These are phyloP conservation scores for Aselliscus stoliczkanus DNA, from an alignment of 2,797 vertebrate species.

Conservation along the genomic window DNA sequence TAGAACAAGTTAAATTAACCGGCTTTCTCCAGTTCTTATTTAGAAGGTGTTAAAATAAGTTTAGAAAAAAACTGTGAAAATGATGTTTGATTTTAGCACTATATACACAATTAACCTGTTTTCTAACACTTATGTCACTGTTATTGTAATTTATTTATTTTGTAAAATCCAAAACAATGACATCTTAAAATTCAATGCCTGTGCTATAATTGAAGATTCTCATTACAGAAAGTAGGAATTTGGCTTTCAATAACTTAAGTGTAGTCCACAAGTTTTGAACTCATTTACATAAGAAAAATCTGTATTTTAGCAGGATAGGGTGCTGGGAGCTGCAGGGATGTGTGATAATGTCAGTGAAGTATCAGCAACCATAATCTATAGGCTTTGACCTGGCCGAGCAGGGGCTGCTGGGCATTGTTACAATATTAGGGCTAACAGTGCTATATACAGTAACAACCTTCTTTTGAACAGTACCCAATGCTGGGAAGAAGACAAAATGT, in stretches of 20 bases:
- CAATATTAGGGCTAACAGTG: not conserved
- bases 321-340: fast-evolving
- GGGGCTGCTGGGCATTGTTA: not conserved
- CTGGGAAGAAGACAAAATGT: not conserved
- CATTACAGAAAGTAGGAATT: not conserved
- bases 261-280: not conserved
- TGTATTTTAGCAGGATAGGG: not conserved
- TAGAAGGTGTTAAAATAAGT: constrained; percentile 24
- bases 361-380: not conserved
- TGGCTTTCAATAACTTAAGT: not conserved
- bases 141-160: constrained; percentile 36
- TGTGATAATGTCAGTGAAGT: not conserved
- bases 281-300: not conserved
- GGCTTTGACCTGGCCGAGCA: not conserved
- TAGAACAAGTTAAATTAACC: not conserved
- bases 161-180: not conserved
- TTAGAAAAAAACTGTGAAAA: constrained; percentile 37
- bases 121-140: constrained; percentile 13
- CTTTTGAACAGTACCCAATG: not conserved
- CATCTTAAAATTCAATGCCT: not conserved
- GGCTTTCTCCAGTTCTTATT: not conserved
- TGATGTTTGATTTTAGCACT: constrained; percentile 21
- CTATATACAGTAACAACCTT: not conserved
- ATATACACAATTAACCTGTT: constrained; percentile 10
- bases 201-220: not conserved